Evolutionary conservation across 2,113 vertebrate genomes (phyloP).

Genomic region (Anhinga anhinga): DNA sequence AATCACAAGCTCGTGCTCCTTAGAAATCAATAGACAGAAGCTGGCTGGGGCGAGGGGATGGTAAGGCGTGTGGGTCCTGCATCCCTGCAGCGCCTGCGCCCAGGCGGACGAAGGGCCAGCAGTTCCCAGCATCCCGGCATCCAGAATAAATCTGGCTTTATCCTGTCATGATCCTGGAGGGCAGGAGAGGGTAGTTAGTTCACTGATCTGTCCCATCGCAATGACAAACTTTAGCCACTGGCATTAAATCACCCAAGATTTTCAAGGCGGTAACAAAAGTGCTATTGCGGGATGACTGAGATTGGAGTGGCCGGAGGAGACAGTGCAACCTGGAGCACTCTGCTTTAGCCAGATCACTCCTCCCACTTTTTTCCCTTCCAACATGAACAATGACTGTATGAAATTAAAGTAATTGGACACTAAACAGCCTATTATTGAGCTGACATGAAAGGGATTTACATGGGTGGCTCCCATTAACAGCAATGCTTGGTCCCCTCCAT

Average conservation of each 20-base stretch:
- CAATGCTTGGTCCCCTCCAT: neutral
- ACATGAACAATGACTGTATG: neutral
- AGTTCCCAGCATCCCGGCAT: neutral
- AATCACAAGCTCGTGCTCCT: neutral
- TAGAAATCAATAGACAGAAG: neutral
- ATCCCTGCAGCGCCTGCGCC: neutral
- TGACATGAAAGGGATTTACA: neutral
- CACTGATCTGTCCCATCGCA: neutral
- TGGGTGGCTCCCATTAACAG: neutral
- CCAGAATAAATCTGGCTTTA: neutral
- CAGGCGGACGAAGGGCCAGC: accelerated
- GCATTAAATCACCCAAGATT: neutral
- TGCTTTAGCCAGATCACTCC: neutral
- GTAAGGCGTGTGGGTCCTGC: neutral
- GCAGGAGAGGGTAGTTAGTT: neutral
- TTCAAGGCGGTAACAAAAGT: neutral
- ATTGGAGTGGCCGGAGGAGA: neutral
- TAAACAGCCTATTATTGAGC: conserved; percentile 1
- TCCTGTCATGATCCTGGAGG: neutral
- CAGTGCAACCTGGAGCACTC: neutral
- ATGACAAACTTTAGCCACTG: neutral
- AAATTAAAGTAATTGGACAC: neutral
- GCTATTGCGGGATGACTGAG: neutral
- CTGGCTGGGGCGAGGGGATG: neutral
- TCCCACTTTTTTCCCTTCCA: neutral